phyloP scores from a whole-genome alignment of 2,797 vertebrate genomes.

The Sebastiscus albofasciatus region DNA sequence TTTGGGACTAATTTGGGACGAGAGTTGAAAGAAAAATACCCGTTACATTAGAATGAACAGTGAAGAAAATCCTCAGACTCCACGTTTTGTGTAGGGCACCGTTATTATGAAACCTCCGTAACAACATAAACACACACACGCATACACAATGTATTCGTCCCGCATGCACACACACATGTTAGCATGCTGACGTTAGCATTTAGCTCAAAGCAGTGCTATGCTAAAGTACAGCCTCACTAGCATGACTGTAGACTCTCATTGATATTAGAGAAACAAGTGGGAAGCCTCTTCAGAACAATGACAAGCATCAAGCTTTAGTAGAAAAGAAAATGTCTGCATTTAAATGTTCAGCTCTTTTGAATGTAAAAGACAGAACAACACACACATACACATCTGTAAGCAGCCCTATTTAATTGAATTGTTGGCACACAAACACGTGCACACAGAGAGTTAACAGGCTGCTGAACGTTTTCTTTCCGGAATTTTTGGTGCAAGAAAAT shows the following conservation, averaged over 20 bases:
- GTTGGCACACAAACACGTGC: not conserved
- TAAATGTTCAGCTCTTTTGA: not conserved
- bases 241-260: not conserved
- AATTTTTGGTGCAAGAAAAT: not conserved
- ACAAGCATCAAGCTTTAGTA: not conserved
- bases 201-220: no score
- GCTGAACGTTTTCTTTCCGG: not conserved
- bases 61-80: no score
- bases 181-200: no score
- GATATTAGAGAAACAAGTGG: not conserved
- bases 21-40: no score
- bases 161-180: no score
- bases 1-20: no score
- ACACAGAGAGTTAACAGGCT: not conserved
- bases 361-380: not conserved
- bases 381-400: not conserved
- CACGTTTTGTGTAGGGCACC: no score
- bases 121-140: no score
- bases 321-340: not conserved
- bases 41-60: no score
- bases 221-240: not conserved
- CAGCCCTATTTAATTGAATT: not conserved
- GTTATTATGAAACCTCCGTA: no score
- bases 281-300: not conserved
- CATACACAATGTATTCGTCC: no score